Evolutionary conservation across 2,797 vertebrate species (phyloP), one percentile per base, ranked within the genome.

Genomic region (Spinus pinus): DNA sequence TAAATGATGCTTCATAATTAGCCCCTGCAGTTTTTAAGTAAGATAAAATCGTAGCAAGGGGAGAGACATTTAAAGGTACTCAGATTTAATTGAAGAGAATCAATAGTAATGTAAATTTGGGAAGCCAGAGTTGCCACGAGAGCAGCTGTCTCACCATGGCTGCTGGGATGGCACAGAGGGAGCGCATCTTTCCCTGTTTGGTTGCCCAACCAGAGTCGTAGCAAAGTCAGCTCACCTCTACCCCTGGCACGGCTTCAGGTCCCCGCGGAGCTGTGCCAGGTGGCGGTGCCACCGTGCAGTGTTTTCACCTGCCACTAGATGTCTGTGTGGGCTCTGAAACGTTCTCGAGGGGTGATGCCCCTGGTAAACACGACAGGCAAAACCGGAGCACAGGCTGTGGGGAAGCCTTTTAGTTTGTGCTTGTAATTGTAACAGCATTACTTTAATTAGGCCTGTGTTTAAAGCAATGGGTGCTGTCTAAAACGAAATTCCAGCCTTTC

Each of bases 261-360:
- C 35, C 83, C 77, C 17, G 39, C 10, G 24, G 73, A 56, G 73
- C 78, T 39, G 41, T 71, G 80, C 70, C 62, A 31, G 89, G 47
- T 70, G 86, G 20, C 49, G 14, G 2, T 73, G 93, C 22, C 86
- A 42, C 46, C 73, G 47, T 96, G 94, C 78, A 90, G 93, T 85
- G 92, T 94, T n/a, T 19, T 57, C 92, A 89, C 93, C 91, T 61
- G 33, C 95, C 95, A 88, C 96, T 96, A 97, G 96, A 95, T 95
- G 96, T 97, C 96, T 96, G 93, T 95, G 94, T 95, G 93, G 62
- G 88, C 93, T 93, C 93, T 95, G 18, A 21, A 79, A 95, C 95
- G 33, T 84, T 88, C 83, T 23, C 39, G 35, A 51, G 78, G 74
- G 86, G 17, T 71, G 92, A 73, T 93, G 93, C 92, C 95, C 93